Evolutionary conservation across 2,888 invertebrate genomes (phyloP), one percentile per base, ranked within the genome.

Genomic region (Empis livida): DNA sequence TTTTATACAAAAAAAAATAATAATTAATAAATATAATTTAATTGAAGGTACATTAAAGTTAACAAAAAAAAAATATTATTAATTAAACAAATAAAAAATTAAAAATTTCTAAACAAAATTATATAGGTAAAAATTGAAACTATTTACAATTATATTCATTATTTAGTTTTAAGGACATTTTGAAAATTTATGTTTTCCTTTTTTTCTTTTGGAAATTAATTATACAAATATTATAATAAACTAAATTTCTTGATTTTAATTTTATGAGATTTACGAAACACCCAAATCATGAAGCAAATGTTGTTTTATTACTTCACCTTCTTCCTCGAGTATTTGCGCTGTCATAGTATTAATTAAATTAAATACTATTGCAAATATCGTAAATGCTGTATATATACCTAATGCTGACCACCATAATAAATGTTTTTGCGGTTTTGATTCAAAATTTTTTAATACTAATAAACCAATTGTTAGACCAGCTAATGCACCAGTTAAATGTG

Each of bases 321-420:
- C 62, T 56, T 65, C 61, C 53, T 69, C 69, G 49, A 63, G 54
- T 48, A 53, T 46, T 45, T 64, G 62, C 52, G 62, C 50, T 5
- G 62, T 60, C 30, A 61, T 59, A 32, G 80, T 83, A 62, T 87
- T 86, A 75, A 89, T 83, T 51, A 94, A 72, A 73, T 95, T 95
- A 78, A 91, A 94, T 53, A 92, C 80, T 46, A 95, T 77, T 46
- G 94, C 94, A 72, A 94, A 94, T 44, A 93, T 80, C 30, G 89
- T 90, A 71, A 91, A 93, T 1, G 92, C 91, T 0, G 88, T 84
- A 72, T 94, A 95, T 5, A 93, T 87, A 11, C 92, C 93, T 8
- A 95, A 73, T 11, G 94, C 92, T 53, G 93, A 82, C 95, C 95
- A 96, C 93, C 94, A 95, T 57, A 94, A 77, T 53, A 94, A 77